Base-by-base conservation (phyloP, 2,797 vertebrate species). In the Siniperca scherzeri region DNA sequence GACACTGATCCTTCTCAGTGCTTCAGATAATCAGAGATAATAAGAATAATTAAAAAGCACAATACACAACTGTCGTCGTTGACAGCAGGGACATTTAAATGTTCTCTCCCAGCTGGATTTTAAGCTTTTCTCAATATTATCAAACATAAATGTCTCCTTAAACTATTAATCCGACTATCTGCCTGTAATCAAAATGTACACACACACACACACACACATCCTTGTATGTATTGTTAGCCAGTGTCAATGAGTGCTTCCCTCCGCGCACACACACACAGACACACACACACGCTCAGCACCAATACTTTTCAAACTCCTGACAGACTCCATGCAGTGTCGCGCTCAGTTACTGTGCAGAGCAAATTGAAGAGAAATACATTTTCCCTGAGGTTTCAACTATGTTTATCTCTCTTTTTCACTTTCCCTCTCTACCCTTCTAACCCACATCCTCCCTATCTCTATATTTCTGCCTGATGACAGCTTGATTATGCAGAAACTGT, bases 401-500 rank as follows among this genome's bases (percentile, higher is more conserved):
- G 70, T 85, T 86, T 84, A 78, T 85, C 81, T 77, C 52, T 50
- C 50, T 80, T 61, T 88, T 78, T 78, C 36, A 36, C 57, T 73
- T 66, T 69, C 52, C 30, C 52, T 65, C 60, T 70, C 75, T 72
- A 69, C 81, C 60, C 76, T 72, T 81, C 83, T 70, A 55, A 69
- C 53, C 70, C 62, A 57, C 69, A 60, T 68, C 84, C 78, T 65
- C 83, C 69, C 69, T 42, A 64, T 89, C 80, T 87, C 87, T 79
- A 79, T 84, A 91, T 89, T 86, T 89, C 88, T 88, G 75, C 82
- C 77, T 86, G 89, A 93, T 94, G 93, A 95, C 92, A 94, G 89
- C 90, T 94, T 95, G 94, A 96, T 96, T 94, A 95, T 93, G 91
- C 91, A 90, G 85, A 91, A 92, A 91, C 73, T 81, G 89, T 87